These are phyloP conservation scores for Argyresthia goedartella DNA, from an alignment of 2,888 invertebrate species.

Conservation along the genomic window DNA sequence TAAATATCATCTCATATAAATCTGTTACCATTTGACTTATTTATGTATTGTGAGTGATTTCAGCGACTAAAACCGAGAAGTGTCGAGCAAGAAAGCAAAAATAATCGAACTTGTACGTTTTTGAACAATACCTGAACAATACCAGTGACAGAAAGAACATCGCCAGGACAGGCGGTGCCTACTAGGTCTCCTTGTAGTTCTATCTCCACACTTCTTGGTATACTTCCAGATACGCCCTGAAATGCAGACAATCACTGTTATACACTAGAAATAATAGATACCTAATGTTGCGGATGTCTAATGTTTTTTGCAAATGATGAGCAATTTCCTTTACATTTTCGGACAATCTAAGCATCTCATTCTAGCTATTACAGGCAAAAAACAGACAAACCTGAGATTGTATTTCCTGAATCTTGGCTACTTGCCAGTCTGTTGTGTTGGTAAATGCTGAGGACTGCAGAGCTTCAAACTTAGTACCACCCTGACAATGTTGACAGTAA, in stretches of 20 bases:
- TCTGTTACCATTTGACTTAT: too few relatives aligned
- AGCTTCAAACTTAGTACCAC: conserved; percentile 74
- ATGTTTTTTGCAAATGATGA: too few relatives aligned
- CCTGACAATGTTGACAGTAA: conserved; percentile 71
- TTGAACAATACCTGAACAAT: conserved; percentile 83
- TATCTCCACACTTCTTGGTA: conserved; percentile 87
- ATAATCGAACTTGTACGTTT: too few relatives aligned
- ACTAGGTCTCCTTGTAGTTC: conserved; percentile 88
- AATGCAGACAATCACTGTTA: conserved; percentile 23
- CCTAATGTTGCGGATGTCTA: too few relatives aligned
- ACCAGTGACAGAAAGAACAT: conserved; percentile 89
- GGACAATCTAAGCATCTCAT: neutral
- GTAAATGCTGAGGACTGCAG: conserved; percentile 77
- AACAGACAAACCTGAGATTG: conserved; percentile 71
- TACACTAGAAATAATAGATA: too few relatives aligned
- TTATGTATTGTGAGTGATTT: too few relatives aligned
- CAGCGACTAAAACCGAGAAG: too few relatives aligned
- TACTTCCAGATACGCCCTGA: conserved; percentile 76
- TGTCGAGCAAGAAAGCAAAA: too few relatives aligned
- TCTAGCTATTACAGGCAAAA: neutral
- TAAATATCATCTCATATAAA: too few relatives aligned
- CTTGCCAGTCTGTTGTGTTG: conserved; percentile 83
- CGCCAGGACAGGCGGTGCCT: conserved; percentile 87
- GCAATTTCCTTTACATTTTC: too few relatives aligned
- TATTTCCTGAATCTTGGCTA: conserved; percentile 86